phyloP scores from a whole-genome alignment of 2,888 invertebrate species.

The Campoplex capitator region DNA sequence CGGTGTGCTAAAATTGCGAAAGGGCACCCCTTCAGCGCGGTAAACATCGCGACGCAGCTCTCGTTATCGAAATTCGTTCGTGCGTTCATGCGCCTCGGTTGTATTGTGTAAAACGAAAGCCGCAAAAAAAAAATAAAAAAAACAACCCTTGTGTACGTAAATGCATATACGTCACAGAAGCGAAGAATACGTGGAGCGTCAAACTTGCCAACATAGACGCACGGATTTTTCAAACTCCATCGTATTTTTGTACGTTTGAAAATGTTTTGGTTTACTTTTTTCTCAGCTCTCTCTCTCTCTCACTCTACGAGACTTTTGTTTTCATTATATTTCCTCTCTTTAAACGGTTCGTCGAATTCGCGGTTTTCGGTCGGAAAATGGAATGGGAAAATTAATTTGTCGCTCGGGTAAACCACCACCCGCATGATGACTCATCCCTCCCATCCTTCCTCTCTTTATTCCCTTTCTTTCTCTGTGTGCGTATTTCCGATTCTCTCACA shows the following conservation, averaged over 20 bases:
- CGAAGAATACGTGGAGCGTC: conserved; percentile 7
- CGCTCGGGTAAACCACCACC: conserved; percentile 60
- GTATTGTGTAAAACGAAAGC: conserved; percentile 32
- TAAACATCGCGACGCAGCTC: conserved; percentile 15
- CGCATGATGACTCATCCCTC: conserved; percentile 64
- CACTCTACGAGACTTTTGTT: neutral
- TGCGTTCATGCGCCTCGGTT: conserved; percentile 35
- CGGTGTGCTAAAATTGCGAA: neutral
- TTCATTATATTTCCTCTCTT: conserved; percentile 28
- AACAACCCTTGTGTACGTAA: neutral
- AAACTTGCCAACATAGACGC: conserved; percentile 31
- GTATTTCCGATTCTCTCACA: conserved; percentile 45
- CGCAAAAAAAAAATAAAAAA: conserved; percentile 3
- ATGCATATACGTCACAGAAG: conserved; percentile 11
- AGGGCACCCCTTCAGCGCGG: neutral
- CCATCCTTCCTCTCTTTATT: conserved; percentile 1
- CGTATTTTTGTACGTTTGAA: conserved; percentile 30
- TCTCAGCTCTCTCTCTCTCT: neutral
- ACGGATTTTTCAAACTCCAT: conserved; percentile 43
- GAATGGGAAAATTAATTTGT: conserved; percentile 65
- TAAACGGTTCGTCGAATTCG: conserved; percentile 47
- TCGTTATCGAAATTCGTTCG: conserved; percentile 52
- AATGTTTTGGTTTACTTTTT: conserved; percentile 18
- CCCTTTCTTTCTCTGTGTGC: conserved; percentile 19
- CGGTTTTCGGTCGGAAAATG: conserved; percentile 49